Evolutionary conservation across 2,888 invertebrate species (phyloP), one percentile per base, ranked within the genome.

Genomic region (Meghimatium bilineatum): DNA sequence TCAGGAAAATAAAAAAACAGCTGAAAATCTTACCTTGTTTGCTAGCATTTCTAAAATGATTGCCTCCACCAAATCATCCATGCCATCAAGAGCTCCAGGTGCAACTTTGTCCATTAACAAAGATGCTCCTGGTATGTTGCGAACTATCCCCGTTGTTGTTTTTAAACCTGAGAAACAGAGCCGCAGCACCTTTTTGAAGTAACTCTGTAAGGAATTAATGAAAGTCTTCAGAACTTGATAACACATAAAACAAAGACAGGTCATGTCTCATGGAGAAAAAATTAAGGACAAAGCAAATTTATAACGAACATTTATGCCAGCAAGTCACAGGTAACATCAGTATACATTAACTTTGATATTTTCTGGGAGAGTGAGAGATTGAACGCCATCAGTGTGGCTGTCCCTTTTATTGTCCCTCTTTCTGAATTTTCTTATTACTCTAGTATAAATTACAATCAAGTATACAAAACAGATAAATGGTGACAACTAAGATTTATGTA

Each of bases 41-140:
- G 80, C 74, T 44, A 84, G 34, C 67, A 84, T 74, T 69, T 84
- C 84, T 32, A 80, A 67, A 44, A 84, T 38, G 26, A 84, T 10
- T 32, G 84, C 84, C n/a, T 84, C 80, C 6, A 80, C 49, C 14
- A 84, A 52, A 3, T 67, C 84, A n/a, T 80, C 84, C 34, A 83
- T 29, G 34, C 72, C 72, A 66, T 63, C 52, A 32, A 84, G 56
- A 26, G 66, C 52, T n/a, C 80, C 56, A 34, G 84, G 84, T 29
- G 72, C 44, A 32, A 84, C 29, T 5, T 38, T 66, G n/a, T 84
- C 56, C 34, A 84, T 63, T 36, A 84, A 32, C 26, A 34, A 29
- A 34, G 84, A 76, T 1, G 80, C 80, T 2, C 38, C 80, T 17
- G 84, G 84, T n/a, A 84, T 60, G 34, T 36, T 75, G 20, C 69